Evolutionary conservation across 2,797 vertebrate genomes (phyloP).

Genomic region (Onychomys leucogaster): DNA sequence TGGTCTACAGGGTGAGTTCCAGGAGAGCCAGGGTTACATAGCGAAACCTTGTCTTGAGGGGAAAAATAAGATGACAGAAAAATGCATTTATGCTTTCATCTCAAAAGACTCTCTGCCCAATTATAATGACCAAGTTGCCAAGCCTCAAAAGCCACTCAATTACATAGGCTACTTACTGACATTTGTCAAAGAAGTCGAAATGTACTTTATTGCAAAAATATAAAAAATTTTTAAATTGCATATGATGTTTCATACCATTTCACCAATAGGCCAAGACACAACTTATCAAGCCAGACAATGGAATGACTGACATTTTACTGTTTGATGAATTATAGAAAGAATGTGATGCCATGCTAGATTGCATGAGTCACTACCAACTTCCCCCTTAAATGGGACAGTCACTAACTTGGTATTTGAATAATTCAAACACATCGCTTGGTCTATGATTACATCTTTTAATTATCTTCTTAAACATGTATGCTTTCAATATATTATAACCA

Average conservation of each 20-base stretch:
- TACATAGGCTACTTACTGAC: slow-evolving; percentile 73
- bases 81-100: slow-evolving; percentile 71
- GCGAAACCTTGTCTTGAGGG: not conserved
- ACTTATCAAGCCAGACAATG: slow-evolving; percentile 85
- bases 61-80: not conserved
- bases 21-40: not conserved
- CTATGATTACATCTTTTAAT: slow-evolving; percentile 84
- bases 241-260: slow-evolving; percentile 85
- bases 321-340: slow-evolving; percentile 82
- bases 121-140: slow-evolving; percentile 76
- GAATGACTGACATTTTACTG: slow-evolving; percentile 79
- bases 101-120: slow-evolving; percentile 60
- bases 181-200: slow-evolving; percentile 83
- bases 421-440: slow-evolving; percentile 78
- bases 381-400: slow-evolving; percentile 80
- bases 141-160: slow-evolving; percentile 79
- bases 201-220: slow-evolving; percentile 88
- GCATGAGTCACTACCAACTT: slow-evolving; percentile 73
- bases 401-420: slow-evolving; percentile 83
- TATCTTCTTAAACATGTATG: slow-evolving; percentile 85
- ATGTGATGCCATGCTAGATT: slow-evolving; percentile 81
- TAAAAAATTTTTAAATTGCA: slow-evolving; percentile 87
- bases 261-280: slow-evolving; percentile 75
- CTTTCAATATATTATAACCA: slow-evolving; percentile 86
- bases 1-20: not conserved